Percentiles rank a stretch among this genome's conserved stretches.
Conservation (phyloP, 1,140 invertebrate genomes). For the Drosophila rufa region DNA sequence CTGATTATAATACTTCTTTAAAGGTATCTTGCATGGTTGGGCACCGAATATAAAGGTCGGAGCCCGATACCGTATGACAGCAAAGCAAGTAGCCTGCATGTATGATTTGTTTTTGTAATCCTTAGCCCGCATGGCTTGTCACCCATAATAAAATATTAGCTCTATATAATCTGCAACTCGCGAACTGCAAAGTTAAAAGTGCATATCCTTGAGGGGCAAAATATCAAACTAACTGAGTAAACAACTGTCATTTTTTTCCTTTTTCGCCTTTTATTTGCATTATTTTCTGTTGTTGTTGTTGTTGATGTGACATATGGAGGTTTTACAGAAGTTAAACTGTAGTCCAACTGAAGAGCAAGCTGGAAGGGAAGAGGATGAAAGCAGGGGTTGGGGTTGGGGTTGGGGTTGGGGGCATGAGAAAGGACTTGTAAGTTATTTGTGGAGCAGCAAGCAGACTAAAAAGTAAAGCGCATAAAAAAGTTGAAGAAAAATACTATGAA, state of each 20-base stretch:
- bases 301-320: neutral
- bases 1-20: no score
- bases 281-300: neutral
- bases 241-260: neutral
- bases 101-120: neutral
- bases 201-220: constrained; percentile 6
- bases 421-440: constrained; percentile 50
- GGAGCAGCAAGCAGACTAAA: constrained; percentile 60
- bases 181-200: neutral
- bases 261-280: neutral
- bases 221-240: constrained; percentile 7
- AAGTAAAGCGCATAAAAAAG: constrained; percentile 64
- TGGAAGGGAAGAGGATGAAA: neutral
- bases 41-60: no score
- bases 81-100: neutral
- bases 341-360: neutral
- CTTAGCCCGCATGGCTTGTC: no score
- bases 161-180: neutral
- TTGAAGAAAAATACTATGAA: constrained; percentile 57
- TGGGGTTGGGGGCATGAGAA: neutral
- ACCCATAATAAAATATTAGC: neutral
- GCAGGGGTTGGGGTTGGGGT: no score
- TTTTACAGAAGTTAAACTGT: constrained; percentile 14
- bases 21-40: no score
- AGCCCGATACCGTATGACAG: neutral